These are phyloP conservation scores for Anthophora plumipes DNA, from an alignment of 2,888 invertebrate species.

Conservation along the genomic window DNA sequence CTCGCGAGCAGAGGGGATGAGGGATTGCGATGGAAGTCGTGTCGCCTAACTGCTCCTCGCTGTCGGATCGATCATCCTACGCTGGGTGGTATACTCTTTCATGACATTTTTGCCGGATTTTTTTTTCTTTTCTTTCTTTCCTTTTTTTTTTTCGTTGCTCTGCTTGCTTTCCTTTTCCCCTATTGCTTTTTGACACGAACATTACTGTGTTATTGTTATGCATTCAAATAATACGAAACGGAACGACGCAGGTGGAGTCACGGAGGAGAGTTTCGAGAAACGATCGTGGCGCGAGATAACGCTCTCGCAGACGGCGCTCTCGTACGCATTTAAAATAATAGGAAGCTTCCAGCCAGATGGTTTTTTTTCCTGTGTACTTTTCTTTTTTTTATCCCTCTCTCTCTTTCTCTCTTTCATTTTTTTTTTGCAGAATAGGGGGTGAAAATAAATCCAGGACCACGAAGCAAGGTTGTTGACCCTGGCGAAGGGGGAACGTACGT, in stretches of 20 bases:
- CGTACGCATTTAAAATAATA: slow-evolving; percentile 41
- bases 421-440: not conserved
- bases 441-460: slow-evolving; percentile 56
- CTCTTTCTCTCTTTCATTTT: not conserved
- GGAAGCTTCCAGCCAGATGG: slow-evolving; percentile 1
- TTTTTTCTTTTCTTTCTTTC: not conserved
- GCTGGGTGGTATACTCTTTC: not conserved
- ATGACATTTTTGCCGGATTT: not conserved
- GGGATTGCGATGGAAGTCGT: slow-evolving; percentile 42
- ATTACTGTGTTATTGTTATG: slow-evolving; percentile 1
- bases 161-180: not conserved
- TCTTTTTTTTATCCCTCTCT: too few species aligned
- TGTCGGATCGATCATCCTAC: slow-evolving; percentile 43
- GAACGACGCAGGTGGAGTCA: too few species aligned
- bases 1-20: slow-evolving; percentile 41
- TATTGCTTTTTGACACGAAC: not conserved
- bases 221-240: not conserved
- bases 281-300: slow-evolving; percentile 13
- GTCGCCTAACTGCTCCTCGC: slow-evolving; percentile 36
- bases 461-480: slow-evolving; percentile 62
- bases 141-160: not conserved
- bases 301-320: slow-evolving; percentile 9
- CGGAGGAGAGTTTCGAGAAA: not conserved
- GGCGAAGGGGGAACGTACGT: slow-evolving; percentile 38
- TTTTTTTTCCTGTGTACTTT: too few species aligned